Evolutionary conservation across 64 coral and sea anemone genomes (phyloP), one percentile per base, ranked within the genome.

Genomic region (Platygyra sinensis): DNA sequence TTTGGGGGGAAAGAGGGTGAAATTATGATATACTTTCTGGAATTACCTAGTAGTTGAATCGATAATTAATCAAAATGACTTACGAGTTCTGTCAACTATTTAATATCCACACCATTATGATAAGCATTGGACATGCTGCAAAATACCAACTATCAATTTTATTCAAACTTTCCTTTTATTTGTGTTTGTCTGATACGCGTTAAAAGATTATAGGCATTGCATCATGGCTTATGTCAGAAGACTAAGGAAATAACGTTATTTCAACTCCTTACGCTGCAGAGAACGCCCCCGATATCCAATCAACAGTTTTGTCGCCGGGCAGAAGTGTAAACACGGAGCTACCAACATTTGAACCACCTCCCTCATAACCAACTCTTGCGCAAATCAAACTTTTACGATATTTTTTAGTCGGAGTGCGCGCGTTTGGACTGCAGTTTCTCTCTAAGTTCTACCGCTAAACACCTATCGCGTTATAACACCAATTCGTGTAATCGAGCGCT

Each of bases 201-300:
- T 52, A 39, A 49, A 42, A 77, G 39, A 77, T 50, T 42, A 69
- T 1, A 69, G 65, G 10, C 65, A n/a, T n/a, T 24, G 20, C 65
- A 69, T 7, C 22, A n/a, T 27, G 65, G 65, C n/a, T 69, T 69
- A 7, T n/a, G 11, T 57, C 10, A 8, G 22, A 25, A 27, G 25
- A 27, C 8, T n/a, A 27, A 9, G n/a, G 6, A 69, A 69, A 27
- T 25, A n/a, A 69, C 65, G 20, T 28, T 27, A 69, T 28, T 69
- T 52, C 74, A 49, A 76, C 18, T 49, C 16, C 39, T 24, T 77
- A 9, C 42, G 74, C 52, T 77, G 49, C 36, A 22, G 32, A 77
- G 74, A 77, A 38, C 74, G 74, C 74, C 74, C 74, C 74, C 74
- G 7, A 46, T 46, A 46, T 46, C 3, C 8, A 77, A 77, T 77